phyloP scores from a whole-genome alignment of 2,888 invertebrate genomes.

The Hofmannophila pseudospretella region DNA sequence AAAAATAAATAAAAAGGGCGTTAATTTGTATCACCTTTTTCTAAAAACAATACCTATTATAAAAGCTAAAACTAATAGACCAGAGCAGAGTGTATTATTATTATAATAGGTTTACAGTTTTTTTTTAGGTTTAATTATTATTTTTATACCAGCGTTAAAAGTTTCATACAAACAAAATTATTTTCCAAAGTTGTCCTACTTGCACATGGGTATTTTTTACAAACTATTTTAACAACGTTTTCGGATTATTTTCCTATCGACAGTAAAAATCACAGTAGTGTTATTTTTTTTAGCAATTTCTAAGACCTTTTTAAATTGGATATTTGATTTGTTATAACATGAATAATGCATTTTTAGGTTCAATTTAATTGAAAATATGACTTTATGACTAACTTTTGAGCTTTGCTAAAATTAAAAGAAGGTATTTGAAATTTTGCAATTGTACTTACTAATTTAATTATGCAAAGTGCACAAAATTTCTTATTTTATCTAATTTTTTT shows the following conservation, averaged over 20 bases:
- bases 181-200: slow-evolving; percentile 11
- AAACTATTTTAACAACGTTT: slow-evolving; percentile 26
- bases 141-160: too few relatives aligned
- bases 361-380: too few relatives aligned
- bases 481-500: neutral
- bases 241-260: slow-evolving; percentile 24
- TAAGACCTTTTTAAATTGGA: neutral
- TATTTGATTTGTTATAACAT: slow-evolving; percentile 4
- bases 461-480: slow-evolving; percentile 5
- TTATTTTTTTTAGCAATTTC: slow-evolving; percentile 16
- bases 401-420: neutral
- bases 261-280: slow-evolving; percentile 35
- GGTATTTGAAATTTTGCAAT: too few relatives aligned
- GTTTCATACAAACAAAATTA: too few relatives aligned
- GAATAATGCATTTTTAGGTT: neutral
- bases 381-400: too few relatives aligned
- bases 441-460: neutral
- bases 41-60: too few relatives aligned
- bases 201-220: slow-evolving; percentile 16
- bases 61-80: too few relatives aligned
- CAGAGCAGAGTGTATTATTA: too few relatives aligned
- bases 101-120: too few relatives aligned
- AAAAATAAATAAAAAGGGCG: too few relatives aligned
- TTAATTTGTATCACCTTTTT: too few relatives aligned
- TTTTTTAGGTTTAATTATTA: too few relatives aligned